Evolutionary conservation across 2,113 vertebrate genomes (phyloP), one percentile per base, ranked within the genome.

Genomic region (Halichoerus grypus): DNA sequence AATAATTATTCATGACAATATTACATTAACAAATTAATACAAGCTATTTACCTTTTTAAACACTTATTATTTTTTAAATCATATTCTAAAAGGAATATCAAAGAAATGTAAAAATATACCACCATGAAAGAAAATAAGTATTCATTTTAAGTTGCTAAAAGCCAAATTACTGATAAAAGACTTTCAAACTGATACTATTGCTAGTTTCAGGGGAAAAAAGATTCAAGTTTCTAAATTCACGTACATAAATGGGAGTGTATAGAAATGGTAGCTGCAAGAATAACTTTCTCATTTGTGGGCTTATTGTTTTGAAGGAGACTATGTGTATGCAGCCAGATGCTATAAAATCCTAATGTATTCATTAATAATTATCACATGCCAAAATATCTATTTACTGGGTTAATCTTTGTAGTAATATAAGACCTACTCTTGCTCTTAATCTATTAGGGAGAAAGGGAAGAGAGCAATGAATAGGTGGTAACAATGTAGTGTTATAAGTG

Each of bases 61-160:
- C 4, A 95, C 57, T n/a, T 5, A 53, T 61, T 7, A 18, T 55
- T 84, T 91, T 79, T 53, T 42, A 39, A 74, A 79, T 76, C 74
- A 96, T 31, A 72, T 94, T 95, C 65, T 51, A 84, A 88, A 36
- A 89, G 49, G 15, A 55, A 76, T 83, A 61, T 81, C 5, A 80
- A 95, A 90, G 36, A 93, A 89, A 97, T 51, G 11, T 67, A 93
- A 95, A 88, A n/a, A 81, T 79, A 89, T 31, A 31, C 22, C 69
- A 80, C 55, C 49, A 2, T 92, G 24, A 79, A 91, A 88, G 46
- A 82, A 94, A 87, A 71, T n/a, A 95, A 87, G 12, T 63, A 42
- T 88, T 21, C 16, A 69, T 86, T 93, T 79, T 86, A 89, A 95
- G 15, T 57, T 83, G 31, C 61, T 36, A 46, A 96, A 96, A 94